Evolutionary conservation across 2,888 invertebrate species (phyloP).

Genomic region (Nomada flava): DNA sequence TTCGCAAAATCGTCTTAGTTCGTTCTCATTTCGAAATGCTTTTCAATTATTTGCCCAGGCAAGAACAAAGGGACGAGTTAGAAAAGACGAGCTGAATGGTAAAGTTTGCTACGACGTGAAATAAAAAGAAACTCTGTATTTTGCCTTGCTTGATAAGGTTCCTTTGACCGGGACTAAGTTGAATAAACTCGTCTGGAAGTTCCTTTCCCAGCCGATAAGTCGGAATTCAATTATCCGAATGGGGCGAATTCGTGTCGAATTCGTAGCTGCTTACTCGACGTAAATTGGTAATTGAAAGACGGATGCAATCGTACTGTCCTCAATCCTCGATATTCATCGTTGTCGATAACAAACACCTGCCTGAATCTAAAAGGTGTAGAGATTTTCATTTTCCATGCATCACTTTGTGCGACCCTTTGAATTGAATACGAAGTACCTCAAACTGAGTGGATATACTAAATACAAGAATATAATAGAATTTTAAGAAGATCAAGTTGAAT

Average conservation of each 20-base stretch:
- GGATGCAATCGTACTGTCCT: neutral
- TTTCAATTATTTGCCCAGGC: neutral
- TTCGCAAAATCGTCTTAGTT: neutral
- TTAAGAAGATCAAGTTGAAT: too few species aligned
- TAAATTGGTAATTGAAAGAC: slow-evolving; percentile 11
- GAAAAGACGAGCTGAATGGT: neutral
- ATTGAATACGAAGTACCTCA: too few species aligned
- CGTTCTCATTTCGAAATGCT: neutral
- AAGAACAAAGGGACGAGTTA: neutral
- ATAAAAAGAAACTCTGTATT: neutral
- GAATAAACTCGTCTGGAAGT: slow-evolving; percentile 35
- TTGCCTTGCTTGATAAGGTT: slow-evolving; percentile 8
- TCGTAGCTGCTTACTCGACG: slow-evolving; percentile 21
- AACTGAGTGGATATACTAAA: too few species aligned
- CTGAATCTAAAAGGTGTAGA: too few species aligned
- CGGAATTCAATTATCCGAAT: slow-evolving; percentile 29
- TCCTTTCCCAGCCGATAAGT: slow-evolving; percentile 14
- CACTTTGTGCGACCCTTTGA: too few species aligned
- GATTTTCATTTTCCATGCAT: too few species aligned
- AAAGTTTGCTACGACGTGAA: neutral
- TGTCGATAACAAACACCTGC: neutral
- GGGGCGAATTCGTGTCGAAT: slow-evolving; percentile 29
- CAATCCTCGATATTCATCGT: neutral
- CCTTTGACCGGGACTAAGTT: neutral
- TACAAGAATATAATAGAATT: too few species aligned